Evolutionary conservation across 2,888 invertebrate species (phyloP), one percentile per base, ranked within the genome.

Genomic region (Ischnura elegans): DNA sequence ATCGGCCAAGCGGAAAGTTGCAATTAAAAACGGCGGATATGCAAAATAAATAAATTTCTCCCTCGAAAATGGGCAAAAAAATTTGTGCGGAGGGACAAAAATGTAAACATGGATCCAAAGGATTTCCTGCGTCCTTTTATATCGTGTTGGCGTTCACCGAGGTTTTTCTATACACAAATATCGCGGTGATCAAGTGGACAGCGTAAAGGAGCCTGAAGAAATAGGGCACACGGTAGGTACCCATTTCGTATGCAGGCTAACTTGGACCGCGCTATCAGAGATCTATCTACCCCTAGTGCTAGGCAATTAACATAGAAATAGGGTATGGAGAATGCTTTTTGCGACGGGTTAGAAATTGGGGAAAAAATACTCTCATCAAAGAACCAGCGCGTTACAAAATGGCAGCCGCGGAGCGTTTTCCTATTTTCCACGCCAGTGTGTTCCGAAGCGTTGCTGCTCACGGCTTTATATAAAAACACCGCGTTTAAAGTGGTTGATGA

Each of bases 1-100:
- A 86, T 86, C 86, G 86, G 25, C 86, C 43, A 46, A 86, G 86
- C 86, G 86, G 86, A 86, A 86, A 46, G 86, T 46, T 86, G 86
- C 45, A n/a, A 86, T 43, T 86, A 46, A 86, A 76, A 86, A 86
- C 86, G 86, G 86, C 46, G 86, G 43, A 45, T 46, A 86, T 86
- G 86, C 86, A 86, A 86, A 86, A 86, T 86, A 86, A 86, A 86
- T 86, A 86, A 86, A 86, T 45, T 45, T 46, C 86, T 21, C 45
- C 43, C n/a, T n/a, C 45, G 46, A 86, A n/a, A 25, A 46, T 21
- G 4, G n/a, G 25, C 45, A 46, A 46, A 43, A 86, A 25, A 86
- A 76, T 25, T 76, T 76, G 29, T n/a, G 61, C 4, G 76, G 4
- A 10, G 76, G 36, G 76, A 36, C 76, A 76, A 76, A 76, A 76